A percentile compares a stretch with the other conserved stretches of the same genome.
Evolutionary conservation across 2,888 invertebrate genomes (phyloP).

Genomic region (Clanis bilineata): DNA sequence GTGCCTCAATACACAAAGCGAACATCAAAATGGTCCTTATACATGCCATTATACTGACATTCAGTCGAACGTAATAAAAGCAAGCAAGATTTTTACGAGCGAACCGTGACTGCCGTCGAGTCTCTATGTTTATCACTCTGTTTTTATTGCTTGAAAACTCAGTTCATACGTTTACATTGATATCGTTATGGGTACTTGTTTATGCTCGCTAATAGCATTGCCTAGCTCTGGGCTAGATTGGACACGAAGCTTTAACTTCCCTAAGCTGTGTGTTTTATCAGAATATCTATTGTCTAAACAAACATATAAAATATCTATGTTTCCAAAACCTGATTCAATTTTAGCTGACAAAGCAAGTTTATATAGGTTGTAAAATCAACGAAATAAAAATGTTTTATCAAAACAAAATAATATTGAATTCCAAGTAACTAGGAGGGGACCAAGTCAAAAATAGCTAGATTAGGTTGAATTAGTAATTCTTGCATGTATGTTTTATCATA

Average conservation of each 20-base stretch:
- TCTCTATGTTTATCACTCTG: conserved; percentile 50
- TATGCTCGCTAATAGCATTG: neutral
- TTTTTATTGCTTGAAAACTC: conserved; percentile 51
- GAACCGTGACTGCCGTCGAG: conserved; percentile 44
- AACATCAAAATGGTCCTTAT: conserved; percentile 52
- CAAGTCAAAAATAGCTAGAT: too few species aligned
- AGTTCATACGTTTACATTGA: conserved; percentile 25
- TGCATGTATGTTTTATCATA: too few species aligned
- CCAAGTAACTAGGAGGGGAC: too few species aligned
- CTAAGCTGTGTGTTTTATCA: too few species aligned
- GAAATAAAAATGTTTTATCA: too few species aligned
- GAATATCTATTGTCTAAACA: too few species aligned
- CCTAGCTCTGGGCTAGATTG: neutral
- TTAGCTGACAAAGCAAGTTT: too few species aligned
- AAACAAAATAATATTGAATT: too few species aligned
- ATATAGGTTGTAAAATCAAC: too few species aligned
- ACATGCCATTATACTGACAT: conserved; percentile 60
- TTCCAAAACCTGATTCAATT: too few species aligned
- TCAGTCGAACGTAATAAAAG: conserved; percentile 58
- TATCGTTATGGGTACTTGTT: neutral
- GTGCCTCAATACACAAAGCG: conserved; percentile 38
- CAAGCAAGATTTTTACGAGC: conserved; percentile 66
- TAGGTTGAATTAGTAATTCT: too few species aligned
- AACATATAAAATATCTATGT: too few species aligned
- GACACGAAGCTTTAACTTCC: neutral